Percentiles rank a stretch among this genome's conserved stretches.
Conservation (phyloP, 1,140 invertebrate genomes). For the Amyelois transitella region DNA sequence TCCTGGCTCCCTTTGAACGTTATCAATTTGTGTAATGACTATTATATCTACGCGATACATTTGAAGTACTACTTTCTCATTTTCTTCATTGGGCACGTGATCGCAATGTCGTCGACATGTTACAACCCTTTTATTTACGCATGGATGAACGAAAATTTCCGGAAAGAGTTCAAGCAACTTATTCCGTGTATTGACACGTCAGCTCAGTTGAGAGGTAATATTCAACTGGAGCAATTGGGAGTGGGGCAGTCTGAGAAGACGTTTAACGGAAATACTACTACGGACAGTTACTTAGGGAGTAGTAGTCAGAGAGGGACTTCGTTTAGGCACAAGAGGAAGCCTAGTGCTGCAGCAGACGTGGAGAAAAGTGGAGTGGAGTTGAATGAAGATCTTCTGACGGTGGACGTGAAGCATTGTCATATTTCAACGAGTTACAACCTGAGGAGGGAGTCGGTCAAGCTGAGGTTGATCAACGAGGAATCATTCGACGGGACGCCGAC, state of each 20-base stretch:
- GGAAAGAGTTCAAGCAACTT: slow-evolving; percentile 95
- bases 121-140: slow-evolving; percentile 96
- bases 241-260: slow-evolving; percentile 78
- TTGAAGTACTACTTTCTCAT: slow-evolving; percentile 90
- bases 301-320: slow-evolving; percentile 56
- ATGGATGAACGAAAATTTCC: slow-evolving; percentile 98
- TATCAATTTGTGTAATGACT: slow-evolving; percentile 91
- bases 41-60: slow-evolving; percentile 80
- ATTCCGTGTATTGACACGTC: slow-evolving; percentile 82
- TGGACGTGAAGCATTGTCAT: slow-evolving; percentile 66
- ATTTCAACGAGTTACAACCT: slow-evolving; percentile 69
- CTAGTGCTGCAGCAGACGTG: slow-evolving; percentile 60
- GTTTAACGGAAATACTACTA: slow-evolving; percentile 82
- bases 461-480: slow-evolving; percentile 70
- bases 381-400: slow-evolving; percentile 61
- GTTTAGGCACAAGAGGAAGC: slow-evolving; percentile 64
- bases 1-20: slow-evolving; percentile 98
- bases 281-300: slow-evolving; percentile 57
- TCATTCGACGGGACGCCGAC: slow-evolving; percentile 53
- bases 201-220: slow-evolving; percentile 46
- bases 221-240: slow-evolving; percentile 58
- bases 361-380: slow-evolving; percentile 68
- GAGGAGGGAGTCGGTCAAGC: slow-evolving; percentile 63
- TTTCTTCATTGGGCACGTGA: slow-evolving; percentile 92
- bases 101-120: slow-evolving; percentile 97